Evolutionary conservation across 2,888 invertebrate genomes (phyloP).

Genomic region (Notocelia uddmanniana): DNA sequence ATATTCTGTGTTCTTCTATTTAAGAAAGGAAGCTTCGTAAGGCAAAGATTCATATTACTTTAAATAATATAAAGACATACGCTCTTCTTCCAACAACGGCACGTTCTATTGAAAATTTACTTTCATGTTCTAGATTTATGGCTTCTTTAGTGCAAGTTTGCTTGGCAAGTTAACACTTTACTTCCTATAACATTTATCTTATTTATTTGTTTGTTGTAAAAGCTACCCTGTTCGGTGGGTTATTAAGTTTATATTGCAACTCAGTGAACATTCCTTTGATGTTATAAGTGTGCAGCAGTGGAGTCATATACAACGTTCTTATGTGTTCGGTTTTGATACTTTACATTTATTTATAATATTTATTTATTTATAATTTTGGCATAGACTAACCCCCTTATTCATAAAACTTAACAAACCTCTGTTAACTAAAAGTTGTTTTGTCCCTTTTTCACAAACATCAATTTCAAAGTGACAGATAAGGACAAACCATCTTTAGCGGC

Average conservation of each 20-base stretch:
- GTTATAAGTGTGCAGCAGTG: neutral
- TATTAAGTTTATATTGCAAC: neutral
- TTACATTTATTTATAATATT: too few species aligned
- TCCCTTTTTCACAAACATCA: too few species aligned
- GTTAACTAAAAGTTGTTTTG: too few species aligned
- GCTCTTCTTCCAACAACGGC: neutral
- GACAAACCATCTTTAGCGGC: too few species aligned
- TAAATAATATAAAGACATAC: neutral
- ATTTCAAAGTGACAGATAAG: too few species aligned
- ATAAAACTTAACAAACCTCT: too few species aligned
- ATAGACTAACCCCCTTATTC: too few species aligned
- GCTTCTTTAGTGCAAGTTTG: constrained; percentile 14
- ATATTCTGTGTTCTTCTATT: constrained; percentile 23
- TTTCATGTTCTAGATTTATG: constrained; percentile 22
- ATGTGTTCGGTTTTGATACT: neutral
- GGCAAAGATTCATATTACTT: neutral
- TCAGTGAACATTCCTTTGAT: neutral
- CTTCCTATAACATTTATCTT: neutral
- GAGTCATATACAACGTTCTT: neutral
- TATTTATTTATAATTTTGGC: too few species aligned
- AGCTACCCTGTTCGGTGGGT: neutral
- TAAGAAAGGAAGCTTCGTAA: neutral
- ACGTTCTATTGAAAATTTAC: constrained; percentile 23
- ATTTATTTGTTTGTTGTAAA: neutral
- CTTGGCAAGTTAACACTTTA: constrained; percentile 15